A percentile compares a stretch with the other conserved stretches of the same genome.
Conservation (phyloP, 2,113 vertebrate genomes). For the Smithornis capensis region DNA sequence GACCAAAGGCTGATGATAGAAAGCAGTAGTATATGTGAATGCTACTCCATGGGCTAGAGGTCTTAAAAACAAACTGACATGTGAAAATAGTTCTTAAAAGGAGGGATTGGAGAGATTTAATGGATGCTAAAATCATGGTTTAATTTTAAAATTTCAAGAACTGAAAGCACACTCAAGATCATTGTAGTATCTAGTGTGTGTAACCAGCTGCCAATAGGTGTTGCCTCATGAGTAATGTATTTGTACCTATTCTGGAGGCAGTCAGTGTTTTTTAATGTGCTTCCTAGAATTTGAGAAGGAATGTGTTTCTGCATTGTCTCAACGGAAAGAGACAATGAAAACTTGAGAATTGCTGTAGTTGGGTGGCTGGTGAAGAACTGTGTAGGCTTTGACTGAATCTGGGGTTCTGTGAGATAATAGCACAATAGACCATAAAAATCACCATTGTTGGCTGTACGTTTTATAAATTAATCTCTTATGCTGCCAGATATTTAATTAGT, state of each 20-base stretch:
- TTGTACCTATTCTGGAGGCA: background rate
- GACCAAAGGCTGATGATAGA: background rate
- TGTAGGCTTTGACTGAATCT: background rate
- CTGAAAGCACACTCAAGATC: background rate
- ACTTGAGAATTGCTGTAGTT: background rate
- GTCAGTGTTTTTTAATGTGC: background rate
- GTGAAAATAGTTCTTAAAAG: background rate
- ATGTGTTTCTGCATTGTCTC: background rate
- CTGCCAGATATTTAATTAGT: background rate
- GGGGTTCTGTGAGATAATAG: background rate
- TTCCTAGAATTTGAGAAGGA: background rate
- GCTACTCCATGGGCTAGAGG: background rate
- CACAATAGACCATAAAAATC: background rate
- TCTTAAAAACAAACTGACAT: background rate
- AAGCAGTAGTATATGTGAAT: background rate
- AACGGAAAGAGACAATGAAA: background rate
- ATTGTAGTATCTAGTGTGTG: fast-evolving
- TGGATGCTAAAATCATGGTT: background rate
- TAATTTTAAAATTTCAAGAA: background rate
- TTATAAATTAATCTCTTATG: background rate
- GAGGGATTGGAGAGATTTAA: background rate
- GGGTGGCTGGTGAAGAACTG: background rate
- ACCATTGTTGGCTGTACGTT: background rate
- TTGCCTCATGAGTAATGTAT: background rate
- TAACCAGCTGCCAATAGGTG: background rate